Conservation (phyloP, 2,113 vertebrate species). For the Globicephala melas region DNA sequence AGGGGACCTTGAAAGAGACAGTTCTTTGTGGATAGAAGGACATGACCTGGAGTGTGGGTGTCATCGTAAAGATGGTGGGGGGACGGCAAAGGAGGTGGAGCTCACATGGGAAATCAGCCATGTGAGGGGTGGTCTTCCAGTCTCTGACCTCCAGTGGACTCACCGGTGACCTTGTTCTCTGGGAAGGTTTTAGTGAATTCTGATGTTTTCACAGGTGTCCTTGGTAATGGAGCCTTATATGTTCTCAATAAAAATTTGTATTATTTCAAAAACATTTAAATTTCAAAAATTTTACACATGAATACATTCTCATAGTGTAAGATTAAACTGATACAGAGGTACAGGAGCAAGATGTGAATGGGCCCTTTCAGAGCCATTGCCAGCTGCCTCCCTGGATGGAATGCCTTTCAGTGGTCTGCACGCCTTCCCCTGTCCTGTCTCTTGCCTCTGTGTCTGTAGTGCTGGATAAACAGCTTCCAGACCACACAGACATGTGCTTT, state of each 20-base stretch:
- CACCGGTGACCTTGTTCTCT: neutral
- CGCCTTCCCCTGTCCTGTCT: accelerated
- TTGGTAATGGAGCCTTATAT: neutral
- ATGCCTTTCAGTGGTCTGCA: accelerated
- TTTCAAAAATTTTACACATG: neutral
- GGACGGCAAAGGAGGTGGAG: neutral
- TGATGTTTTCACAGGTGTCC: neutral
- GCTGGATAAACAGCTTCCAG: accelerated
- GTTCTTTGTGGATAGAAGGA: neutral
- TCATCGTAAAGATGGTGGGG: neutral
- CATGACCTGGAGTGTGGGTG: neutral
- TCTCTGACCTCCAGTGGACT: neutral
- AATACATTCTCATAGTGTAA: neutral
- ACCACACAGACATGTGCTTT: accelerated
- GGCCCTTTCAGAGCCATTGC: neutral
- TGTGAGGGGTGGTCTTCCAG: too few relatives aligned
- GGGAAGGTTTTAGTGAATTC: neutral
- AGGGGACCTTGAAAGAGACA: neutral
- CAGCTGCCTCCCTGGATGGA: neutral
- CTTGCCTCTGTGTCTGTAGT: too few relatives aligned
- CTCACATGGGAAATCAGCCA: neutral
- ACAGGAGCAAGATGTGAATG: neutral
- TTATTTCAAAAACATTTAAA: neutral
- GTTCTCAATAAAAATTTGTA: neutral
- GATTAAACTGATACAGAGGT: neutral